Conservation (phyloP, 2,797 vertebrate species). For the Enteromius thamalakanensis region DNA sequence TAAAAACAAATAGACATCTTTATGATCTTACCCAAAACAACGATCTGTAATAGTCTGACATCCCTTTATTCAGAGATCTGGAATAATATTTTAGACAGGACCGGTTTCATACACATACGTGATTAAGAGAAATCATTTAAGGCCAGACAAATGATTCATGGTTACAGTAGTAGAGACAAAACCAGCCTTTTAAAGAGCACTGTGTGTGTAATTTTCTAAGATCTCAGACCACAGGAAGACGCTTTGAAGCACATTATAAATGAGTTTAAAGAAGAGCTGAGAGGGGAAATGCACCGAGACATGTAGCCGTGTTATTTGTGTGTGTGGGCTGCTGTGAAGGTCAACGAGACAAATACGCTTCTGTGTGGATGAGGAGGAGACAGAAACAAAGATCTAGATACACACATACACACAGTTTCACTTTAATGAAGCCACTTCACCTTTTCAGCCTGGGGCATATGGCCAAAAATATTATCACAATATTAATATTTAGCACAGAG, state of each 20-base stretch:
- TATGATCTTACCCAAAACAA: neutral
- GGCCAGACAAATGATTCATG: neutral
- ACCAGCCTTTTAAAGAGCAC: neutral
- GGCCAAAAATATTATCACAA: neutral
- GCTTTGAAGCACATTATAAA: conserved; percentile 63
- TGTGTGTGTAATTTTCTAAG: conserved; percentile 66
- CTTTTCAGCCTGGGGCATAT: neutral
- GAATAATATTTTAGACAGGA: neutral
- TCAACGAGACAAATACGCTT: neutral
- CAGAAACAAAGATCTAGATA: conserved; percentile 9
- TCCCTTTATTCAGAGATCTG: neutral
- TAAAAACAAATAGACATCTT: neutral
- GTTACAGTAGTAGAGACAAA: neutral
- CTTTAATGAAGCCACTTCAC: neutral
- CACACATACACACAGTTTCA: neutral
- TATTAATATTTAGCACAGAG: neutral
- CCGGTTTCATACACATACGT: neutral
- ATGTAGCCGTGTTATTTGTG: neutral
- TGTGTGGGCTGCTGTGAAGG: conserved; percentile 3
- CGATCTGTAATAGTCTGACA: neutral
- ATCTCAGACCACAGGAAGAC: conserved; percentile 60
- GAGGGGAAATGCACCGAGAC: neutral
- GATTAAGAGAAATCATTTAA: neutral
- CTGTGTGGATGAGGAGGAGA: neutral
- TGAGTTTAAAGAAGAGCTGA: conserved; percentile 51